A percentile compares a stretch with the other conserved stretches of the same genome.
Conservation (phyloP, 2,113 vertebrate genomes). For the Pachypanchax playfairii region DNA sequence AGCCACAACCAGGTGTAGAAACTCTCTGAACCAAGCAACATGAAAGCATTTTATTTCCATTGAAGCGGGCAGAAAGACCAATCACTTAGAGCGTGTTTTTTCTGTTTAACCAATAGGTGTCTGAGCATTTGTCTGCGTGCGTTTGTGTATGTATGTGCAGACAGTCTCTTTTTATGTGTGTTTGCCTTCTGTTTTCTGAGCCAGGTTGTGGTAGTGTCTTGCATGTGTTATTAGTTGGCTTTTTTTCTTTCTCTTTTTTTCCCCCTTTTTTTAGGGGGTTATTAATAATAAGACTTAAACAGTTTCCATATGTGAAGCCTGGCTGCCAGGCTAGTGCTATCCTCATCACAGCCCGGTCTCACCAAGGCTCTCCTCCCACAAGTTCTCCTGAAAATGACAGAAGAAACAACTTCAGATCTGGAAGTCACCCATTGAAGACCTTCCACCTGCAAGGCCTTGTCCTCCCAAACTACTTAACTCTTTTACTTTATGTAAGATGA, state of each 20-base stretch:
- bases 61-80: slow-evolving; percentile 57
- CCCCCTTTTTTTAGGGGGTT: slow-evolving; percentile 60
- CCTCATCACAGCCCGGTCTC: slow-evolving; percentile 64
- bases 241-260: slow-evolving; percentile 51
- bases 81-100: slow-evolving; percentile 57
- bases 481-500: slow-evolving; percentile 50
- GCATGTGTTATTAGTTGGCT: slow-evolving; percentile 77
- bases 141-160: slow-evolving; percentile 44
- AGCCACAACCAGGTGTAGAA: slow-evolving; percentile 79
- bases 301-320: slow-evolving; percentile 80
- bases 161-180: slow-evolving; percentile 71
- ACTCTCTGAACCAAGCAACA: slow-evolving; percentile 67
- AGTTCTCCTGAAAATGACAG: slow-evolving; percentile 30
- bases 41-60: slow-evolving; percentile 69
- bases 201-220: slow-evolving; percentile 72
- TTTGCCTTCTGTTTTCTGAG: slow-evolving; percentile 72
- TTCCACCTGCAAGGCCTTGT: slow-evolving; percentile 51
- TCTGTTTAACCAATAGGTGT: slow-evolving; percentile 71
- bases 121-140: slow-evolving; percentile 39
- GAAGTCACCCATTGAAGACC: slow-evolving; percentile 56
- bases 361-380: slow-evolving; percentile 33
- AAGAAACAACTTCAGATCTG: slow-evolving; percentile 43
- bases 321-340: slow-evolving; percentile 72
- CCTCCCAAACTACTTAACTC: slow-evolving; percentile 55
- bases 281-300: slow-evolving; percentile 84